Percentiles rank a stretch among this genome's conserved stretches.
Evolutionary conservation across 2,888 invertebrate species (phyloP).

Genomic region (Torymus aiolomorphi): DNA sequence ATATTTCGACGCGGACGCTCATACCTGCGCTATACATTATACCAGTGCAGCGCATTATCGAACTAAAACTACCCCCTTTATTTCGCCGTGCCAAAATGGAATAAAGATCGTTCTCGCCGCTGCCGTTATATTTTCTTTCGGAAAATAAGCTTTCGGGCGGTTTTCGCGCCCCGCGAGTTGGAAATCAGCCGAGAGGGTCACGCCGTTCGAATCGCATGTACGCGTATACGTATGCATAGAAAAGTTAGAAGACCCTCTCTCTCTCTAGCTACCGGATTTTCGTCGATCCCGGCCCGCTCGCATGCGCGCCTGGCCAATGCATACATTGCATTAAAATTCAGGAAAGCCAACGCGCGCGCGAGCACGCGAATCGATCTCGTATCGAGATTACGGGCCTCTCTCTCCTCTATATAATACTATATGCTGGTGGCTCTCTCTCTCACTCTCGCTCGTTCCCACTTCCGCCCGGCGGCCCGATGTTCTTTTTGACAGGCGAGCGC

Average conservation of each 20-base stretch:
- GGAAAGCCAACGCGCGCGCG: constrained; percentile 58
- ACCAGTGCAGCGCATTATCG: constrained; percentile 4
- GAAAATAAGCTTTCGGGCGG: constrained; percentile 28
- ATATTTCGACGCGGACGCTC: constrained; percentile 7
- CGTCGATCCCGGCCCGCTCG: constrained; percentile 46
- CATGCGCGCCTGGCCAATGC: constrained; percentile 59
- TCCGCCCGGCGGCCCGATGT: constrained; percentile 46
- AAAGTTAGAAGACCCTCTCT: constrained; percentile 58
- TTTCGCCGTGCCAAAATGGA: constrained; percentile 44
- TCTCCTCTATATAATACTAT: constrained; percentile 16
- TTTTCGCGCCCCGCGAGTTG: constrained; percentile 17
- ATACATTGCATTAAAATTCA: constrained; percentile 65
- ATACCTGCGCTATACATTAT: background rate
- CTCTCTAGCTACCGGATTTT: constrained; percentile 54
- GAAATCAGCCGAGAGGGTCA: constrained; percentile 49
- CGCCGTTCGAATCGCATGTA: constrained; percentile 43
- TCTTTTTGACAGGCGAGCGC: constrained; percentile 54
- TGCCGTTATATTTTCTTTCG: constrained; percentile 11
- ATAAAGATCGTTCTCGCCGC: constrained; percentile 42
- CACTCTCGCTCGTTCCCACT: constrained; percentile 40
- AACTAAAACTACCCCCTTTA: constrained; percentile 7
- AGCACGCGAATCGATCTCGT: constrained; percentile 60
- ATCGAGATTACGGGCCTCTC: constrained; percentile 54
- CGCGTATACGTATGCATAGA: constrained; percentile 60
- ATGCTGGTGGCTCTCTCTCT: background rate